phyloP scores from a whole-genome alignment of 2,113 vertebrate species.

The Terrapene triunguis region DNA sequence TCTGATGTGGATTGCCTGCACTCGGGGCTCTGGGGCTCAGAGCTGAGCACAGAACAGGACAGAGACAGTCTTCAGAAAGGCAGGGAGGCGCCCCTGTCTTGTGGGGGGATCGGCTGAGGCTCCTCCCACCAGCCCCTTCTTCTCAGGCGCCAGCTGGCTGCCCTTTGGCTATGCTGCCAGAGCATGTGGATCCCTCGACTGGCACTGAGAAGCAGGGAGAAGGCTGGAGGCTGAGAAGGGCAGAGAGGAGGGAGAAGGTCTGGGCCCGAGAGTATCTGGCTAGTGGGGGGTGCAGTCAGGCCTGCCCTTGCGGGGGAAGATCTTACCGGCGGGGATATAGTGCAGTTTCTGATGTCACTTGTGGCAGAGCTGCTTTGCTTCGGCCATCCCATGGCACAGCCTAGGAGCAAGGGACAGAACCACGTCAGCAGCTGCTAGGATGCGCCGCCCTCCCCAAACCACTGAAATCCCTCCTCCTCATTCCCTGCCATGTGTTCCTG shows the following conservation, averaged over 20 bases:
- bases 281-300: neutral
- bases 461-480: neutral
- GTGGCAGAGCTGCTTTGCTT: neutral
- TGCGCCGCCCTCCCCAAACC: neutral
- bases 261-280: neutral
- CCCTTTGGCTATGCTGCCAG: neutral
- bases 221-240: neutral
- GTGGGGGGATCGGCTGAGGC: too few relatives aligned
- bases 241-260: neutral
- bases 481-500: neutral
- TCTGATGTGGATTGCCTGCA: neutral
- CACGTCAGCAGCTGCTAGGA: neutral
- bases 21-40: neutral
- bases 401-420: conserved; percentile 43
- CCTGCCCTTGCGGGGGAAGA: neutral
- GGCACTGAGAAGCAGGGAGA: neutral
- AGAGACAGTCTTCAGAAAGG: too few relatives aligned
- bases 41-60: too few relatives aligned
- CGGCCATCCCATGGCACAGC: conserved; percentile 30
- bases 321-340: conserved; percentile 76
- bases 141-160: neutral
- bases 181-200: neutral
- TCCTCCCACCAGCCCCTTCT: neutral
- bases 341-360: conserved; percentile 70
- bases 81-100: too few relatives aligned